Evolutionary conservation across 2,113 vertebrate genomes (phyloP).

Genomic region (Podarcis cretensis): DNA sequence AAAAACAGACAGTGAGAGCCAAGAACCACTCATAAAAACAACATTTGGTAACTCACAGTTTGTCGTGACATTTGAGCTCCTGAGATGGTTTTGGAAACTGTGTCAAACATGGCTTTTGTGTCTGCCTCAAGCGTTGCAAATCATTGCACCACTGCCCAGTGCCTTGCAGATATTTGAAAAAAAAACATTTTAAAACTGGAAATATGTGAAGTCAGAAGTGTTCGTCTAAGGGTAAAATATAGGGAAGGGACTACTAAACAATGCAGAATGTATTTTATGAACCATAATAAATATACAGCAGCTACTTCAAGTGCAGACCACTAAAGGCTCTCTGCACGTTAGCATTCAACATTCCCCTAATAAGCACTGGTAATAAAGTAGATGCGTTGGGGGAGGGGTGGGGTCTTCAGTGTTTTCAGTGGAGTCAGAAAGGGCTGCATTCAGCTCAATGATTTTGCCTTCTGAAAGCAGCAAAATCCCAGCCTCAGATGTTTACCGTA

Average conservation of each 20-base stretch:
- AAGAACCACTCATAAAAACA: background rate
- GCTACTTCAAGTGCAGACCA: background rate
- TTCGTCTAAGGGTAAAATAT: background rate
- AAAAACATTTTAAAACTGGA: background rate
- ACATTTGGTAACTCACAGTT: background rate
- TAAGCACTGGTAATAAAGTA: background rate
- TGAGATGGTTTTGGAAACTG: background rate
- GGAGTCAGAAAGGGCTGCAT: conserved; percentile 5
- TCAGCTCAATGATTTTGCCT: conserved; percentile 12
- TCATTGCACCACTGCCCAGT: background rate
- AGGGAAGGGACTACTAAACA: background rate
- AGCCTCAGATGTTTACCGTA: conserved; percentile 27
- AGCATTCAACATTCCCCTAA: background rate
- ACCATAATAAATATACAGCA: background rate
- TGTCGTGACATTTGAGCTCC: background rate
- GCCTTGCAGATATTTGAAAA: background rate
- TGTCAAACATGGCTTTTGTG: background rate
- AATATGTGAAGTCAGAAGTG: background rate
- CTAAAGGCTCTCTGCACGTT: background rate
- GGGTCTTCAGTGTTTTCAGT: conserved; percentile 14
- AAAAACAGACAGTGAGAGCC: background rate
- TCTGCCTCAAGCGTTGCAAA: background rate
- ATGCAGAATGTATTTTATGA: background rate
- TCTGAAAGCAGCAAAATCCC: conserved; percentile 26
- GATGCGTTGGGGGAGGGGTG: background rate